A percentile compares a stretch with the other conserved stretches of the same genome.
Conservation (phyloP, 2,113 vertebrate species). For the Chauna torquata region DNA sequence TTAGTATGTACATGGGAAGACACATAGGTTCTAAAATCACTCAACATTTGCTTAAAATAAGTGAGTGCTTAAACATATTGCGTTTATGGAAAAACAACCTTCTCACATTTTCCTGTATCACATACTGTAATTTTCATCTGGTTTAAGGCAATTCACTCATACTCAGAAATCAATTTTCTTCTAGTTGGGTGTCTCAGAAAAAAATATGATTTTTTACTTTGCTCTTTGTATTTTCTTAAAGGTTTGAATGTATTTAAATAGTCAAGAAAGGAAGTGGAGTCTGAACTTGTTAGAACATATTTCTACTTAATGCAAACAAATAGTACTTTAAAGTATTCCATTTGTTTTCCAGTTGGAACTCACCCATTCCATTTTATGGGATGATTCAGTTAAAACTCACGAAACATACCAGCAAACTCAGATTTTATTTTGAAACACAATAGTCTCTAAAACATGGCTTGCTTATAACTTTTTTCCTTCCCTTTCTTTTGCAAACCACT, state of each 20-base stretch:
- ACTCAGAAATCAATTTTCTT: constrained; percentile 1
- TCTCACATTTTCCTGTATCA: background rate
- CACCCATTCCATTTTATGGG: background rate
- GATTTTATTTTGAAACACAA: constrained; percentile 6
- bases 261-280: constrained; percentile 37
- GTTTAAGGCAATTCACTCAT: background rate
- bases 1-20: background rate
- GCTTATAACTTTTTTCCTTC: background rate
- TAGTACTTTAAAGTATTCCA: constrained; percentile 58
- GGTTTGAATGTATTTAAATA: constrained; percentile 55
- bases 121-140: background rate
- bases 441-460: background rate
- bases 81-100: background rate
- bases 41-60: background rate
- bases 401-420: background rate
- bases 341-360: constrained; percentile 28
- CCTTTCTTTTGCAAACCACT: background rate
- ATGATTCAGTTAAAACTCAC: background rate
- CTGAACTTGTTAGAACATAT: constrained; percentile 37
- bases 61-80: background rate
- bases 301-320: constrained; percentile 67
- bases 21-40: background rate
- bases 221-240: constrained; percentile 24
- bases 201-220: background rate
- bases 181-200: background rate